Evolutionary conservation across 2,113 vertebrate genomes (phyloP).

Genomic region (Nanorana parkeri): DNA sequence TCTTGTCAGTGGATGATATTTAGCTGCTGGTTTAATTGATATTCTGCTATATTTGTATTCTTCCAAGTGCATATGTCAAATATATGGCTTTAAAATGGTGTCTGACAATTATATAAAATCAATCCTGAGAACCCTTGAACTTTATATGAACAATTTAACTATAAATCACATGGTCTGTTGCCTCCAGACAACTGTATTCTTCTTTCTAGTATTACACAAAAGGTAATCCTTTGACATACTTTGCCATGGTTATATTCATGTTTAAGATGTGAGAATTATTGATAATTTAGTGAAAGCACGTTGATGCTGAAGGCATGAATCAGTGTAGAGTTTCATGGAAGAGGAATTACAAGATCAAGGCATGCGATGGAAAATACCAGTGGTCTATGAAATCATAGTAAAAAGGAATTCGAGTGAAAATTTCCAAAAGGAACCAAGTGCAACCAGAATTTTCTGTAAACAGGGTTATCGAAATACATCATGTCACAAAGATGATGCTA

Average conservation of each 20-base stretch:
- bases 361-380: neutral
- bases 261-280: conserved; percentile 47
- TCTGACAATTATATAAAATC: conserved; percentile 31
- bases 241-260: conserved; percentile 51
- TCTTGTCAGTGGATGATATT: neutral
- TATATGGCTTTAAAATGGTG: neutral
- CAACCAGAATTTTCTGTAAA: too few species aligned
- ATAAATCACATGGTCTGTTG: conserved; percentile 53
- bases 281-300: conserved; percentile 31
- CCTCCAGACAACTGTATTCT: conserved; percentile 44
- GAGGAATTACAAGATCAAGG: neutral
- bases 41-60: neutral
- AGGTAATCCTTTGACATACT: conserved; percentile 49
- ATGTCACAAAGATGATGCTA: too few species aligned
- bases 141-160: conserved; percentile 43
- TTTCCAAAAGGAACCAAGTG: neutral
- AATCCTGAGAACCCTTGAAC: conserved; percentile 41
- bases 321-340: conserved; percentile 14
- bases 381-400: conserved; percentile 10
- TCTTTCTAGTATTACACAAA: conserved; percentile 52
- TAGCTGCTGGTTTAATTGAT: neutral
- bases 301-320: conserved; percentile 1
- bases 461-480: too few species aligned
- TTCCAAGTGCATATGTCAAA: conserved; percentile 35
- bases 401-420: conserved; percentile 6